Base-by-base conservation (phyloP, 2,888 invertebrate genomes). In the Yponomeuta malinellus region DNA sequence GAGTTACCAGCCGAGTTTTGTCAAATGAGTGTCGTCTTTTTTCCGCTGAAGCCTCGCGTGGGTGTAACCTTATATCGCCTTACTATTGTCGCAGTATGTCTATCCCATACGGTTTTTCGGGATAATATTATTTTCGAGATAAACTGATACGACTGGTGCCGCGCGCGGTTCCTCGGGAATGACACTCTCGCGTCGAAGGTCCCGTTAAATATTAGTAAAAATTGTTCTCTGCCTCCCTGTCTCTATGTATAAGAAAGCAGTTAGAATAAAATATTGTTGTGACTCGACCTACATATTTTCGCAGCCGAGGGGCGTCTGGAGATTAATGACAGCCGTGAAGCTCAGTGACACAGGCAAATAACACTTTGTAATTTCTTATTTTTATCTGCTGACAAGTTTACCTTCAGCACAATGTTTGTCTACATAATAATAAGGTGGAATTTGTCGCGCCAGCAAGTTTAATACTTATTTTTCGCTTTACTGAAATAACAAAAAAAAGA, bases 1-100 rank as follows among this genome's bases (percentile, higher is more conserved):
- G 85, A 86, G 86, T 87, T 87, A 87, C 85, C 64, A 76, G 74
- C 73, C 73, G 81, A 80, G 83, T 83, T 85, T 82, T 81, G 80
- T 79, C 80, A 81, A 85, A 86, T 86, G 86, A 84, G 78, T 77
- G 79, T 74, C 76, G 77, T 78, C 77, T 84, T 83, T 43, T 73
- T 74, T 71, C 37, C 37, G 15, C 31, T 33, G 37, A 33, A n/a
- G 10, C 31, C 67, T 67, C 64, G 29, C 10, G 64, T n/a, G 10
- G 23, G n/a, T 12, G 37, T 67, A 15, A n/a, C 43, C n/a, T 29
- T n/a, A 5, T 67, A 43, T 67, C 67, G 43, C 5, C 15, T 67
- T 43, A 67, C 67, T 59, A 15, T 59, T 59, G 52, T 59, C 15
- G 52, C 52, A 0, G 52, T 59, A 15, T 15, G 12, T 59, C 15